A percentile compares a stretch with the other conserved stretches of the same genome.
These are phyloP conservation scores for Stigmatopora argus DNA, from an alignment of 2,113 vertebrate species.

Conservation along the genomic window DNA sequence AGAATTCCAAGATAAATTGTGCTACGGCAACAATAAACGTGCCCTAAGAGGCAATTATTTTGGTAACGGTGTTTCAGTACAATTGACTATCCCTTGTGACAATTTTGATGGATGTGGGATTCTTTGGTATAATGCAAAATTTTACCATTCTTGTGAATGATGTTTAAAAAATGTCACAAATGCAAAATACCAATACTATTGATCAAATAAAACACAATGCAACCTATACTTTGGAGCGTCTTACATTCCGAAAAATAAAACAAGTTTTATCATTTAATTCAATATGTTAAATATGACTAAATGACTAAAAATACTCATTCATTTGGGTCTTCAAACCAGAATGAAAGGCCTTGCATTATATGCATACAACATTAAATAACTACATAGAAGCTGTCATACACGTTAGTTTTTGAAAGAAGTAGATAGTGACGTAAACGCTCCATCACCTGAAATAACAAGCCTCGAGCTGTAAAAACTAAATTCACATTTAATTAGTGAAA, in stretches of 20 bases:
- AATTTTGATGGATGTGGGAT: not conserved
- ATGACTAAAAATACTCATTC: no score
- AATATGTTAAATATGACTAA: no score
- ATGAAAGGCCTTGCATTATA: not conserved
- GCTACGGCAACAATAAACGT: no score
- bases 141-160: not conserved
- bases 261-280: no score
- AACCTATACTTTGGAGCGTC: no score
- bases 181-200: no score
- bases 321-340: not conserved
- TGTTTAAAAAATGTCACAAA: not conserved
- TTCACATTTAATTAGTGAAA: not conserved
- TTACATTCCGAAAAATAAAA: no score
- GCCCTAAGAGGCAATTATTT: not conserved
- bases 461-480: not conserved
- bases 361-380: not conserved
- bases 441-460: not conserved
- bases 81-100: not conserved
- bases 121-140: not conserved
- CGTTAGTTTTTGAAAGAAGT: not conserved
- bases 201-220: no score
- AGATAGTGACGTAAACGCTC: not conserved
- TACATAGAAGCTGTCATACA: not conserved
- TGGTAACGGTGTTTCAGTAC: not conserved
- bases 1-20: not conserved